Evolutionary conservation across 2,113 vertebrate species (phyloP).

Genomic region (Aramus guarauna): DNA sequence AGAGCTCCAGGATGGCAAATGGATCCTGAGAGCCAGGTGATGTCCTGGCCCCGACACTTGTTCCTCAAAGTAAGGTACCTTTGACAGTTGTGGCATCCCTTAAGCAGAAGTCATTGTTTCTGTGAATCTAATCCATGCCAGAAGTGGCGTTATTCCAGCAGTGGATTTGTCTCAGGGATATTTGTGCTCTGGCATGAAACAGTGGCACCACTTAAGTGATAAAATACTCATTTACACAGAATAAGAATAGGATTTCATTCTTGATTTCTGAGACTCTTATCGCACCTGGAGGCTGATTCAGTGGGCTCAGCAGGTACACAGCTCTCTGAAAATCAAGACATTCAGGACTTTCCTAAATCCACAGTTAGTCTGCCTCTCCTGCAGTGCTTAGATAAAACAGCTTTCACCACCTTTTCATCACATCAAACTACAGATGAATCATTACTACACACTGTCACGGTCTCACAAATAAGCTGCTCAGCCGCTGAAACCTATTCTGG

Average conservation of each 20-base stretch:
- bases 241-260: not conserved
- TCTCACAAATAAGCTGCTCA: not conserved
- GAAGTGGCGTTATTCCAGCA: not conserved
- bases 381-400: not conserved
- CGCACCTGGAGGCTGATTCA: not conserved
- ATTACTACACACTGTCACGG: not conserved
- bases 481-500: not conserved
- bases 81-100: not conserved
- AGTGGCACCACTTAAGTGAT: not conserved
- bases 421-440: not conserved
- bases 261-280: not conserved
- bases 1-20: not conserved
- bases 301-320: not conserved
- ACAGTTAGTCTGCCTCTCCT: not conserved
- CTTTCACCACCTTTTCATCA: conserved; percentile 50
- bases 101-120: conserved; percentile 16
- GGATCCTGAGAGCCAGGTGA: not conserved
- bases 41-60: not conserved
- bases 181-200: not conserved
- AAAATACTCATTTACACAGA: not conserved
- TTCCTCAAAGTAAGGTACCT: not conserved
- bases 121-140: not conserved
- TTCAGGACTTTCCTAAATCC: not conserved
- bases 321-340: not conserved
- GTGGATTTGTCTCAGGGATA: not conserved